These are phyloP conservation scores for Ictidomys tridecemlineatus DNA, from an alignment of 2,113 vertebrate species.

Conservation along the genomic window DNA sequence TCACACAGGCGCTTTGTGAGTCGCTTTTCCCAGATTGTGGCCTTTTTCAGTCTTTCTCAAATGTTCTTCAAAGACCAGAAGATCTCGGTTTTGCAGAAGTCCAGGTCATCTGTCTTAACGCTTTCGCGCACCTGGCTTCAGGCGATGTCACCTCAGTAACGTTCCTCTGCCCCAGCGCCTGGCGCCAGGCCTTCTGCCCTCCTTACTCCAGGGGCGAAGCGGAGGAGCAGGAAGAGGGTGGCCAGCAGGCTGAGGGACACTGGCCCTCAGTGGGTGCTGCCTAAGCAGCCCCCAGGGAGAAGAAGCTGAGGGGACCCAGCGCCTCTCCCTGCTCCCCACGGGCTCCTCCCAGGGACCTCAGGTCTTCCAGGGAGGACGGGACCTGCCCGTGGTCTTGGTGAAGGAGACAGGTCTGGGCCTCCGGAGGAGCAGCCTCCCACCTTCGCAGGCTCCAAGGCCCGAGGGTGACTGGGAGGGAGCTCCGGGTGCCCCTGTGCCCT, in stretches of 20 bases:
- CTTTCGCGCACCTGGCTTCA: not conserved
- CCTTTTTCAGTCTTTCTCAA: not conserved
- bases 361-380: too few relatives aligned
- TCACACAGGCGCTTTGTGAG: not conserved
- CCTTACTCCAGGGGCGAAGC: not conserved
- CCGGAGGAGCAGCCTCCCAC: not conserved
- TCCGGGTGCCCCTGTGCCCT: not conserved
- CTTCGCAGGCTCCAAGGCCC: not conserved
- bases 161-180: not conserved
- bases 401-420: not conserved
- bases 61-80: not conserved
- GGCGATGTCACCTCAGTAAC: not conserved
- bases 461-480: not conserved
- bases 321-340: not conserved
- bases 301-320: not conserved
- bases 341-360: not conserved
- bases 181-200: not conserved
- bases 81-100: not conserved
- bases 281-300: not conserved
- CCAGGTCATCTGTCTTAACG: not conserved
- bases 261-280: not conserved
- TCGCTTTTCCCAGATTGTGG: not conserved
- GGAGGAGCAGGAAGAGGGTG: not conserved
- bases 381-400: not conserved
- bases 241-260: not conserved